Conservation (phyloP, 2,113 vertebrate species). For the Ammodytes marinus region DNA sequence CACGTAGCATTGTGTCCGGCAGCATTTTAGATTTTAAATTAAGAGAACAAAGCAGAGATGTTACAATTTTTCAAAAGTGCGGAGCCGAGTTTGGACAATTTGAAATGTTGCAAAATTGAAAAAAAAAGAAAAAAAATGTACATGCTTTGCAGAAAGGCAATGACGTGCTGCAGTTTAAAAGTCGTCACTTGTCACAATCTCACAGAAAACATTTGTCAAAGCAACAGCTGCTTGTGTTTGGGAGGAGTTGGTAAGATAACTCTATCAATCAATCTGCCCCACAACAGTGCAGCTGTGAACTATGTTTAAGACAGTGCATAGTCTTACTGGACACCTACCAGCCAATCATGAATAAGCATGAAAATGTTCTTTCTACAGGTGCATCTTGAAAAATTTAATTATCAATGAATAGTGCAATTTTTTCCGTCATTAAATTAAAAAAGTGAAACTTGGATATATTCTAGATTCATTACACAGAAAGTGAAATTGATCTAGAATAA, state of each 20-base stretch:
- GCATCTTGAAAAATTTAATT: too few species aligned
- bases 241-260: slow-evolving; percentile 59
- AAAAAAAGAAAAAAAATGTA: too few species aligned
- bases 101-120: background rate
- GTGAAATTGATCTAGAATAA: too few species aligned
- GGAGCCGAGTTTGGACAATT: background rate
- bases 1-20: too few species aligned
- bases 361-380: too few species aligned
- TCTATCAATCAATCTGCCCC: background rate
- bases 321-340: background rate
- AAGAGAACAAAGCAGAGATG: too few species aligned
- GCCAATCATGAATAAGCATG: background rate
- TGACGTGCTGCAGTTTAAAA: background rate
- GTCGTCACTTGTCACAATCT: background rate
- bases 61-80: too few species aligned
- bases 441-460: too few species aligned
- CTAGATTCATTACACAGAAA: too few species aligned
- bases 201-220: background rate
- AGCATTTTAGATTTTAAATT: too few species aligned
- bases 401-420: too few species aligned
- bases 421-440: too few species aligned
- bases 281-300: background rate
- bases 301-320: background rate
- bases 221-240: slow-evolving; percentile 51
- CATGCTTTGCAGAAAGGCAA: background rate